Base-by-base conservation (phyloP, 2,888 invertebrate species). In the Perizoma affinitatum region DNA sequence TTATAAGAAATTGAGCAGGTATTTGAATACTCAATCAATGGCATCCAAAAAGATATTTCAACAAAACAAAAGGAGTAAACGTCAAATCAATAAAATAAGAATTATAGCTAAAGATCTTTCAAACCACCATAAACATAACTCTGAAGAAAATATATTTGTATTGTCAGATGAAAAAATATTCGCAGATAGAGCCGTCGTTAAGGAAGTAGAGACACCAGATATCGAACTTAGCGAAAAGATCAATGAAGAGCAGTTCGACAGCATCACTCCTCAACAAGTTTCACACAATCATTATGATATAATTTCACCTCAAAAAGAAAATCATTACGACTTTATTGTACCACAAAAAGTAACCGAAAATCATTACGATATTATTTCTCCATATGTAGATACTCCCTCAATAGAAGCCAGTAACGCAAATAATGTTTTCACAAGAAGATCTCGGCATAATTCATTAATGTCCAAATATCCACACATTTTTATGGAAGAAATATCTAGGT, bases 401-500 rank as follows among this genome's bases (percentile, higher is more conserved):
- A 65, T 48, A 6, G 55, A 66, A 5, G n/a, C 9, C 9, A 40
- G 49, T 33, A 35, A 6, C 7, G 35, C 36, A 4, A 54, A 44
- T 6, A 51, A 62, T 43, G 43, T 59, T 8, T 84, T 83, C 11
- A 68, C 71, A 6, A 70, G 69, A 10, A 75, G 67, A 66, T 75
- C 76, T 0, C 75, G 80, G 54, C 81, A 82, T 36, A 84, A 82
- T 60, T 66, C 74, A 5, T 69, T 88, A 5, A 87, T 87, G 85
- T 80, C 86, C 0, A 87, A 83, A 73, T 91, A 91, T 54, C 90
- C 90, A 1, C 90, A 91, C 54, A 73, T 91, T 40, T 84, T 91
- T 45, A 70, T 85, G 72, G 87, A 87, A 56, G 83, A 85, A 58
- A 66, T 77, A 10, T 63, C 73, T 0, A 76, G 64, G 59, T 79